Evolutionary conservation across 2,888 invertebrate species (phyloP), one percentile per base, ranked within the genome.

Genomic region (Habrosyne pyritoides): DNA sequence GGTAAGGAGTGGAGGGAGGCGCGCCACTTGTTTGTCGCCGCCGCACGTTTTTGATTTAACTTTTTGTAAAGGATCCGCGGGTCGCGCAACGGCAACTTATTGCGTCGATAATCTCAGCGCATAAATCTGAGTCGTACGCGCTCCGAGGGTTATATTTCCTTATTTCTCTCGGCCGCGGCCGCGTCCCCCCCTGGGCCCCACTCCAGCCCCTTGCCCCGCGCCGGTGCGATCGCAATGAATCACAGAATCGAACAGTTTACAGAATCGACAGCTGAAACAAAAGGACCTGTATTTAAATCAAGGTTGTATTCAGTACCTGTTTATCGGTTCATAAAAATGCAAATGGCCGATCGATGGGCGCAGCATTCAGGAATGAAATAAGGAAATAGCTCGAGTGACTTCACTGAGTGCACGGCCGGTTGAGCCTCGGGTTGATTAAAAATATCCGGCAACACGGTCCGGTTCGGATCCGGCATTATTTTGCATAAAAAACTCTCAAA

Each of bases 31-130:
- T 82, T 83, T 83, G 83, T 80, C 83, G 72, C 74, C 78, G 71
- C 73, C 81, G 84, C 87, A 86, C 87, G 86, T 87, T 84, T 86
- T 84, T 85, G 86, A 87, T 88, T 87, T 85, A 87, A 86, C 81
- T 84, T 85, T 81, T 81, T 79, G 75, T 71, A 77, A 78, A 76
- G 72, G 73, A 68, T 67, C 68, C 69, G 67, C 66, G 64, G 61
- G 57, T 53, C 66, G 65, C 69, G 68, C 55, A 30, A 57, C 53
- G 57, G 67, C 67, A 69, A 75, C 76, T 76, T 82, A 81, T 81
- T 77, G 77, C 81, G 71, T 71, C 79, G 76, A 79, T 83, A 81
- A 81, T 74, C 73, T 70, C 64, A 57, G 60, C 65, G 67, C 69
- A 79, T 76, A 80, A 78, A 75, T 79, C 68, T 18, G 28, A 14